Evolutionary conservation across 2,113 vertebrate species (phyloP), one percentile per base, ranked within the genome.

Genomic region (Equus quagga): DNA sequence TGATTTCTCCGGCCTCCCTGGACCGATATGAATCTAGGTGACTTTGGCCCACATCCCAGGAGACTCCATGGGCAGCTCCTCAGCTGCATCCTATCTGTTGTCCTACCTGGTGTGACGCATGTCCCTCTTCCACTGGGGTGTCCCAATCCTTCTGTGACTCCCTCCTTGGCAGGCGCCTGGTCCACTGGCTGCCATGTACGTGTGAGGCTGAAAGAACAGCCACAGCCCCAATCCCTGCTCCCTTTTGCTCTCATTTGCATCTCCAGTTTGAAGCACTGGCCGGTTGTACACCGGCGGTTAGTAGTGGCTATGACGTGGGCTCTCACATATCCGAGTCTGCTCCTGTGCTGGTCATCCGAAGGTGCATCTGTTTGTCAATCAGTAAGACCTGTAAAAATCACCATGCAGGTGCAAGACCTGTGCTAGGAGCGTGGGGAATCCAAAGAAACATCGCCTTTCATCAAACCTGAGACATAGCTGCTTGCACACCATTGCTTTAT

Each of bases 181-280:
- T 14, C 46, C 4, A 5, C 26, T 49, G 36, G 36, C 82, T 56
- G 23, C 26, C 1, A 54, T 11, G 58, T 18, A 26, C 12, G 0
- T 19, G 15, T 3, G 7, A 41, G 46, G 6, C 19, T 49, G 24
- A 54, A 54, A 78, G n/a, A 33, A 76, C 6, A 31, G 51, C 41
- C 41, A 23, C 24, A 69, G 41, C n/a, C 56, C 18, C 3, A 1
- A 8, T 23, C 65, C 33, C 65, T 8, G 24, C 67, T 36, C n/a
- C 54, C 31, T 31, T 15, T 0, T 0, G 6, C 87, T 26, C 11
- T 36, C 23, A 1, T 44, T 36, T 21, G 6, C 7, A 0, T 24
- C 5, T 46, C 41, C 0, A 0, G 9, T 24, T 23, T 6, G 70
- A 62, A 75, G 67, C 17, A 33, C 0, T 1, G 1, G 23, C 13